Conservation (phyloP, 2,888 invertebrate genomes). For the Pogonocherus hispidulus region DNA sequence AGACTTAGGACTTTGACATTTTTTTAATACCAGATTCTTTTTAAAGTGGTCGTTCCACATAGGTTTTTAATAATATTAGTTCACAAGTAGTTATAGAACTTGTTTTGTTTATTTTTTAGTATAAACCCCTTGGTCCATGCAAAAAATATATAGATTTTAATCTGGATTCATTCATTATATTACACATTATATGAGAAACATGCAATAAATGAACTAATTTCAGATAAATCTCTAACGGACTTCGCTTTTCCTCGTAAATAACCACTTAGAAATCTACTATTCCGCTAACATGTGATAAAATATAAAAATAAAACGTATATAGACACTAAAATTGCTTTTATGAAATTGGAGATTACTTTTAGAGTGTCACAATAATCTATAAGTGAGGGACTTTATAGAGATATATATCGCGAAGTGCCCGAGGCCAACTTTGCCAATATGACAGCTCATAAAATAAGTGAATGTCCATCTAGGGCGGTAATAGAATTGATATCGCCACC, state of each 20-base stretch:
- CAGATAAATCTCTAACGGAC: conserved; percentile 15
- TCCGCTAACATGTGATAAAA: conserved; percentile 44
- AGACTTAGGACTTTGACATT: too few species aligned
- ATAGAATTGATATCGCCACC: conserved; percentile 67
- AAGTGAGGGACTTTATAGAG: conserved; percentile 38
- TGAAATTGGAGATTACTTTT: conserved; percentile 51
- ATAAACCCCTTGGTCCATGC: too few species aligned
- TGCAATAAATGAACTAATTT: conserved; percentile 10
- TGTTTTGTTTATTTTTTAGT: too few species aligned
- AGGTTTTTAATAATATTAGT: too few species aligned
- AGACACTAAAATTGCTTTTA: conserved; percentile 47
- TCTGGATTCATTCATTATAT: too few species aligned
- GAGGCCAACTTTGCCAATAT: conserved; percentile 66
- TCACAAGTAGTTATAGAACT: too few species aligned
- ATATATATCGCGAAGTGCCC: conserved; percentile 41
- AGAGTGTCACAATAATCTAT: conserved; percentile 47
- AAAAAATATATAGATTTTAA: too few species aligned
- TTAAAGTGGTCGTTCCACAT: too few species aligned
- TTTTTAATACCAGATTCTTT: too few species aligned
- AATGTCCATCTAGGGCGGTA: conserved; percentile 64
- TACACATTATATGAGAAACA: too few species aligned
- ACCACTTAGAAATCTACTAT: conserved; percentile 25
- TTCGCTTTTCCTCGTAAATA: conserved; percentile 37
- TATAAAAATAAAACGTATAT: conserved; percentile 45
- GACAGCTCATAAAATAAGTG: conserved; percentile 68